Base-by-base conservation (phyloP, 2,113 vertebrate species). In the Malurus elegans region DNA sequence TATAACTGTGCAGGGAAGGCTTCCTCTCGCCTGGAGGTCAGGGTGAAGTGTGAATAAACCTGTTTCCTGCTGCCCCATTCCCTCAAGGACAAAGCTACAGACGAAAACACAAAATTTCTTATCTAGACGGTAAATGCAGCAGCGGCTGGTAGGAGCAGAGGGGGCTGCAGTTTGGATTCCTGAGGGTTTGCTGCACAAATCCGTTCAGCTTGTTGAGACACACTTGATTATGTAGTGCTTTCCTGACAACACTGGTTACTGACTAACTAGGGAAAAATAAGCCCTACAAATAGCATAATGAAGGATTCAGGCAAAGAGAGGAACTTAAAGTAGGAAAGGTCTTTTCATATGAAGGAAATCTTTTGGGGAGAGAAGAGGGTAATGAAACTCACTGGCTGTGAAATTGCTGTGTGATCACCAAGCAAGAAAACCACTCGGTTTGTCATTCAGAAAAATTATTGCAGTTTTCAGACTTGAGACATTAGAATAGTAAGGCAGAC, bases 381-480 rank as follows among this genome's bases (percentile, higher is more conserved):
- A 76, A 86, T 83, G 86, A 95, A 97, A 95, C 17, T 34, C 64
- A 86, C 72, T 36, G 91, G 50, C 61, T 80, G 91, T 42, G 79
- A 92, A 96, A 91, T 95, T 96, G 75, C 73, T 71, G 32, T 64
- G 14, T 51, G 54, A 56, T 93, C 53, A 93, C 93, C 93, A 87
- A 75, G 69, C 32, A 93, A 74, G 57, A 74, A 83, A 74, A 87
- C 83, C 2, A 5, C 42, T 88, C 75, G 58, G 36, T 86, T 94
- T 92, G 79, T 60, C 66, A 61, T 83, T 95, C 81, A 79, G 73
- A 93, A 78, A 79, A 94, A 94, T 83, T 93, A 93, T 89, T 87
- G 73, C 70, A n/a, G 57, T 94, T 96, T 96, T 73, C 42, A 83
- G 53, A 45, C 53, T 42, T 71, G 40, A 93, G 65, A 65, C 65